Percentiles rank a stretch among this genome's conserved stretches.
These are phyloP conservation scores for Serilophus lunatus DNA, from an alignment of 2,113 vertebrate species.

Conservation along the genomic window DNA sequence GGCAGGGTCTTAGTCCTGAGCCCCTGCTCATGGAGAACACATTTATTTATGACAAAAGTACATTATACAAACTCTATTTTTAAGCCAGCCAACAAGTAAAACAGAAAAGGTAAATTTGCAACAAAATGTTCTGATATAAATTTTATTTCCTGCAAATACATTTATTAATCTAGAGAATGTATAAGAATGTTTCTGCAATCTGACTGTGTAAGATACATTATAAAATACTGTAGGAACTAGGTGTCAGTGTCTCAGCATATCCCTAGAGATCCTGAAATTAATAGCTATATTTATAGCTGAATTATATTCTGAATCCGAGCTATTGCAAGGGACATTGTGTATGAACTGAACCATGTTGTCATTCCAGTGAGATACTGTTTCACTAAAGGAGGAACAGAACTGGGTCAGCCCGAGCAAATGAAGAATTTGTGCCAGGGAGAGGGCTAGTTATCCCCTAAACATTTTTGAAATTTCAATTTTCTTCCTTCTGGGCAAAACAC, in stretches of 20 bases:
- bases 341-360: not conserved
- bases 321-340: not conserved
- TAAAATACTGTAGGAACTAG: not conserved
- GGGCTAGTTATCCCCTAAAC: not conserved
- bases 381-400: not conserved
- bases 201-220: not conserved
- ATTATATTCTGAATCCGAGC: not conserved
- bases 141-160: not conserved
- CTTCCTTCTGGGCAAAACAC: not conserved
- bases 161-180: not conserved
- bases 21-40: not conserved
- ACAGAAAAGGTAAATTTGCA: not conserved
- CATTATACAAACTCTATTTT: not conserved
- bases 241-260: not conserved
- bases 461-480: not conserved
- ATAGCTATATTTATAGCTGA: conserved; percentile 8
- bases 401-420: not conserved
- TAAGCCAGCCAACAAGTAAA: not conserved
- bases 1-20: not conserved
- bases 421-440: not conserved
- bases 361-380: not conserved
- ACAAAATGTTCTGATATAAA: not conserved
- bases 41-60: not conserved
- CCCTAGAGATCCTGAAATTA: not conserved
- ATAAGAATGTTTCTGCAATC: not conserved